These are phyloP conservation scores for Pristionchus mayeri DNA, from an alignment of 2,888 invertebrate species.

Conservation along the genomic window DNA sequence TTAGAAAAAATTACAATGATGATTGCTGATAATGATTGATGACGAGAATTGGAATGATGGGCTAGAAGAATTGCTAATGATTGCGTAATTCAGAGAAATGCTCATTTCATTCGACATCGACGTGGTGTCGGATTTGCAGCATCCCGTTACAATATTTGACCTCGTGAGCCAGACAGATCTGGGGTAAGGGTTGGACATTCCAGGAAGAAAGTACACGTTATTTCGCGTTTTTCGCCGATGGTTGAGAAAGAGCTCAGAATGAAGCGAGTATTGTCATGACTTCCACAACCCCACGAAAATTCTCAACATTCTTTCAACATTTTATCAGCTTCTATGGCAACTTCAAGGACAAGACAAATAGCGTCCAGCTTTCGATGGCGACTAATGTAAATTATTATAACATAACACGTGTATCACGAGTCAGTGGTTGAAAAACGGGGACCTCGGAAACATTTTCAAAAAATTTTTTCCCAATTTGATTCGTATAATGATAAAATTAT, in stretches of 20 bases:
- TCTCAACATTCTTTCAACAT: background rate
- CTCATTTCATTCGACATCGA: background rate
- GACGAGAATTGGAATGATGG: no score
- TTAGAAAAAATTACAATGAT: no score
- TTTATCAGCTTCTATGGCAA: background rate
- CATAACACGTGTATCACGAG: no score
- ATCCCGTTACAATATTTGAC: background rate
- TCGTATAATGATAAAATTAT: no score
- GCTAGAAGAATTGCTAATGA: background rate
- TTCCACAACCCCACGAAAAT: background rate
- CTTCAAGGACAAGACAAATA: background rate
- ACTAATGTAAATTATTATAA: background rate
- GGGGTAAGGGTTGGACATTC: background rate
- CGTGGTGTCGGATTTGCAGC: background rate
- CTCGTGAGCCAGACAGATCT: background rate
- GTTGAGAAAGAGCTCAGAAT: background rate
- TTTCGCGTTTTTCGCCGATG: background rate
- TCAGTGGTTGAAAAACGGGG: no score
- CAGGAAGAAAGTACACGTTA: no score
- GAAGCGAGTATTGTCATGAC: background rate
- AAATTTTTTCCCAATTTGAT: no score
- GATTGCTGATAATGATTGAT: no score
- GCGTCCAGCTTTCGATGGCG: background rate
- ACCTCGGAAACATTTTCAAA: no score
- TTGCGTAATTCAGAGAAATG: background rate